A percentile compares a stretch with the other conserved stretches of the same genome.
phyloP scores from a whole-genome alignment of 1,140 invertebrate species.

The Mya arenaria region DNA sequence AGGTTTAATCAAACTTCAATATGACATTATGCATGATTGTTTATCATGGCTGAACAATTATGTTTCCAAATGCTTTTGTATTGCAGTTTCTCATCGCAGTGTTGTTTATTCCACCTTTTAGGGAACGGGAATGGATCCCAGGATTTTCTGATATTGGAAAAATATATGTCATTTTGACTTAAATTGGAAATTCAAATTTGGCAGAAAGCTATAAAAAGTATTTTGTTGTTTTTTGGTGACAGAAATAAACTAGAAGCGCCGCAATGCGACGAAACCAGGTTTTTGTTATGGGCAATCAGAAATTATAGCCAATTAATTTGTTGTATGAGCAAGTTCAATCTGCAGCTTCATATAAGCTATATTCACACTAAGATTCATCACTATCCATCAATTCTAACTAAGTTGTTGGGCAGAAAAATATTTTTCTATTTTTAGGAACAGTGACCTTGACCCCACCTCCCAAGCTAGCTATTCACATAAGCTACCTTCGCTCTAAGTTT shows the following conservation, averaged over 20 bases:
- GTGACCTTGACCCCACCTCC: not conserved
- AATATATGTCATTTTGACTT: too few relatives aligned
- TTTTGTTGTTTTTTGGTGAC: too few relatives aligned
- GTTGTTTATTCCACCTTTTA: too few relatives aligned
- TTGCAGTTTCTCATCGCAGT: too few relatives aligned
- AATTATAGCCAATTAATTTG: not conserved
- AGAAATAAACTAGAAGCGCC: not conserved
- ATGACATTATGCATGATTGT: too few relatives aligned
- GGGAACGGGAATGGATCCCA: too few relatives aligned
- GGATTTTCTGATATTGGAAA: too few relatives aligned
- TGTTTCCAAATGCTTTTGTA: too few relatives aligned
- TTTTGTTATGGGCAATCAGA: not conserved
- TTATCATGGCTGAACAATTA: too few relatives aligned
- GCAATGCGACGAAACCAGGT: not conserved
- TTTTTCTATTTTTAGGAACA: not conserved
- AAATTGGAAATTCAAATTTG: too few relatives aligned
- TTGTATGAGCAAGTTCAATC: not conserved
- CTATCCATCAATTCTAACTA: not conserved
- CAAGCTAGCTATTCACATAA: not conserved
- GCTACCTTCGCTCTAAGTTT: not conserved
- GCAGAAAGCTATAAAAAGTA: too few relatives aligned
- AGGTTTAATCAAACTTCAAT: too few relatives aligned
- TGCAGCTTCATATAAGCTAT: not conserved
- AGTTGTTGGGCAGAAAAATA: not conserved
- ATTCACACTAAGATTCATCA: not conserved